Evolutionary conservation across 2,888 invertebrate species (phyloP).

Genomic region (Pammene aurita): DNA sequence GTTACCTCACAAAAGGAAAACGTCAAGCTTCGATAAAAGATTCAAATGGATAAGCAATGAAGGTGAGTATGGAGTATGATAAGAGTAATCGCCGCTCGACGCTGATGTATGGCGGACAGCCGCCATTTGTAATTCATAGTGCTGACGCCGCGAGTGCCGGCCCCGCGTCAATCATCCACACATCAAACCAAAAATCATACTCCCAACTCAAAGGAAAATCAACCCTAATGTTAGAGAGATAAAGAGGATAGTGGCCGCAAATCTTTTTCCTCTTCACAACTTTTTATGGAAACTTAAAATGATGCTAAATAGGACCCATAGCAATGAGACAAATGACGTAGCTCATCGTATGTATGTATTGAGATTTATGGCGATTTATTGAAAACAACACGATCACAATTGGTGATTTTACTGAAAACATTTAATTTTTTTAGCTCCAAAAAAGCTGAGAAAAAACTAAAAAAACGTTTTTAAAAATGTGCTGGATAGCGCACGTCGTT

Average conservation of each 20-base stretch:
- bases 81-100: constrained; percentile 34
- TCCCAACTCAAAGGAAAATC: constrained; percentile 41
- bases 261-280: constrained; percentile 36
- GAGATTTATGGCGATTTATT: constrained; percentile 68
- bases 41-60: constrained; percentile 39
- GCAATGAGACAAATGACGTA: constrained; percentile 65
- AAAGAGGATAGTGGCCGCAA: constrained; percentile 41
- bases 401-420: constrained; percentile 34
- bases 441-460: constrained; percentile 15
- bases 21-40: constrained; percentile 11
- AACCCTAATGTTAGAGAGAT: constrained; percentile 47
- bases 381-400: constrained; percentile 59
- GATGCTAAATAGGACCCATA: constrained; percentile 70
- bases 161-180: constrained; percentile 30
- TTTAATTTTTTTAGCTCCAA: constrained; percentile 20
- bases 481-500: constrained; percentile 20
- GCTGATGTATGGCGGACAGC: constrained; percentile 35
- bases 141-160: constrained; percentile 29
- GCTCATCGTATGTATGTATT: constrained; percentile 68
- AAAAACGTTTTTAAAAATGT: constrained; percentile 10
- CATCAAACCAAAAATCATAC: background rate
- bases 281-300: constrained; percentile 48
- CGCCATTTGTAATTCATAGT: constrained; percentile 41
- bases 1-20: constrained; percentile 2
- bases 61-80: constrained; percentile 37